Conservation (phyloP, 2,113 vertebrate species). For the Notothenia rossii region DNA sequence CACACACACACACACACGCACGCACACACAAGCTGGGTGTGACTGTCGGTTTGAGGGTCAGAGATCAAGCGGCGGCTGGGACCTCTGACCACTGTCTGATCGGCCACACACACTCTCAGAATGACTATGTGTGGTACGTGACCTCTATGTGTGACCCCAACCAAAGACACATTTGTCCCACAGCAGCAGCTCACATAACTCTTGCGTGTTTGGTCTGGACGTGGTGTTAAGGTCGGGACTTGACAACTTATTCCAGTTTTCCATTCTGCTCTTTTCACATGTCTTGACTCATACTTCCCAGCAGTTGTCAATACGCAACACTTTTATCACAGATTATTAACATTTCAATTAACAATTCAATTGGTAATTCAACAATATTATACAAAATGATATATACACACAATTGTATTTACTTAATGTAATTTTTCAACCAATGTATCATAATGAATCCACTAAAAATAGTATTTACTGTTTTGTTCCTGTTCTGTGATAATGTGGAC, state of each 20-base stretch:
- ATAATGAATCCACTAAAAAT: neutral
- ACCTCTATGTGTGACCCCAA: conserved; percentile 51
- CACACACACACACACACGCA: no score
- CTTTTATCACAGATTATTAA: conserved; percentile 7
- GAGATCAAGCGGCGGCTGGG: conserved; percentile 43
- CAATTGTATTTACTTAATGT: neutral
- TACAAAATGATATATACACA: neutral
- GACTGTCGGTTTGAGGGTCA: conserved; percentile 40
- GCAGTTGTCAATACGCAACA: conserved; percentile 28
- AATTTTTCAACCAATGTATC: neutral
- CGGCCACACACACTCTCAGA: conserved; percentile 7
- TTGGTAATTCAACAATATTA: neutral
- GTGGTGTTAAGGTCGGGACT: conserved; percentile 47
- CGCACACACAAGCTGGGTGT: conserved; percentile 40
- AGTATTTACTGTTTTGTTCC: neutral
- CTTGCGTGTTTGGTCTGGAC: conserved; percentile 44
- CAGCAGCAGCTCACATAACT: conserved; percentile 43
- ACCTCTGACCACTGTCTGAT: conserved; percentile 51
- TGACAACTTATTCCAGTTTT: conserved; percentile 42
- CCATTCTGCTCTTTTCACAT: conserved; percentile 19
- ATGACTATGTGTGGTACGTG: conserved; percentile 41
- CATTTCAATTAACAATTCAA: no score
- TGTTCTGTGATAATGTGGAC: neutral
- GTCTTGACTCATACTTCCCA: conserved; percentile 36
- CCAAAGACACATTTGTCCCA: conserved; percentile 45